These are phyloP conservation scores for Pantherophis alleghaniensis DNA, from an alignment of 2,797 vertebrate species.

Conservation along the genomic window DNA sequence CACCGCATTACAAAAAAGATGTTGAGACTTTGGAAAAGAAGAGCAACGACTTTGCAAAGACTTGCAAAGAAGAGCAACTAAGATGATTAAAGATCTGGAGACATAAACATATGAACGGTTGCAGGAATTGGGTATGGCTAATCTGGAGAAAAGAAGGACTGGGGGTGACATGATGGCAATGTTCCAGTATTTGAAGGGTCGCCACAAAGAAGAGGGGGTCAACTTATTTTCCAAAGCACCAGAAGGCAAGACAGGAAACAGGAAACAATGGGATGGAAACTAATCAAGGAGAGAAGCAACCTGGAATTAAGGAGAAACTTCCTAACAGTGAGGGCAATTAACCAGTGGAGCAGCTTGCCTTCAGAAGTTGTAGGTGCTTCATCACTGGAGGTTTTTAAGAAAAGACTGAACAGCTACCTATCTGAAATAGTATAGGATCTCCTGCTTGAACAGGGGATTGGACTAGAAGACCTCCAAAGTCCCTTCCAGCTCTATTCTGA, in stretches of 20 bases:
- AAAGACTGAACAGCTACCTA: background rate
- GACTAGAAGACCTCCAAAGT: background rate
- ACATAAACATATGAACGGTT: background rate
- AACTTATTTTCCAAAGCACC: background rate
- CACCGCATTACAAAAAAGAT: background rate
- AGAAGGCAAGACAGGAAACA: background rate
- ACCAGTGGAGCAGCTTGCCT: background rate
- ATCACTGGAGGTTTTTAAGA: background rate
- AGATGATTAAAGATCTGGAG: background rate
- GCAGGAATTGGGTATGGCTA: background rate
- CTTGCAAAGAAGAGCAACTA: background rate
- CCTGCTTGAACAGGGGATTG: background rate
- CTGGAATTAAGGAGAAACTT: background rate
- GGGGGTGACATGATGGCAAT: background rate
- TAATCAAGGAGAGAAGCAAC: background rate
- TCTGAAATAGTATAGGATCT: background rate
- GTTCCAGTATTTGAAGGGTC: background rate
- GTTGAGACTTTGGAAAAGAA: background rate
- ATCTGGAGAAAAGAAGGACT: background rate
- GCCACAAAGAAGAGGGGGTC: background rate
- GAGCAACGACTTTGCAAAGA: too few species aligned
- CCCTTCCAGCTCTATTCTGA: background rate
- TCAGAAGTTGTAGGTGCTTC: background rate
- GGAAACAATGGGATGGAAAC: too few species aligned
- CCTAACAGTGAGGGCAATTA: background rate